phyloP scores from a whole-genome alignment of 2,888 invertebrate genomes.

The Polydrusus tereticollis region DNA sequence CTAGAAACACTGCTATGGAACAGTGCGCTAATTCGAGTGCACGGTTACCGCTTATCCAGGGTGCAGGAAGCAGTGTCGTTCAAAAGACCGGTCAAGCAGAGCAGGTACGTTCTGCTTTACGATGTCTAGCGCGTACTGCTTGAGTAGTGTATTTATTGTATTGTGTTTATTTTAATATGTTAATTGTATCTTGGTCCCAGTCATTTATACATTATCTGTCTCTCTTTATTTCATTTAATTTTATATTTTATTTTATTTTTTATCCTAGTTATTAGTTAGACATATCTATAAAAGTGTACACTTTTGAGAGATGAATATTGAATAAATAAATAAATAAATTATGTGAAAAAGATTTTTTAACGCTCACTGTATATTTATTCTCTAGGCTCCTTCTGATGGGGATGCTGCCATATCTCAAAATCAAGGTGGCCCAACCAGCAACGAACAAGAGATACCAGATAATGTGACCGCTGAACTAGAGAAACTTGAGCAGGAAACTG shows the following conservation, averaged over 20 bases:
- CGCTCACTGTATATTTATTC: not conserved
- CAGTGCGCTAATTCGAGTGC: constrained; percentile 37
- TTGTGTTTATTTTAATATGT: too few species aligned
- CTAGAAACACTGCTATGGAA: constrained; percentile 42
- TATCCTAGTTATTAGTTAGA: too few species aligned
- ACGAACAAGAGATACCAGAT: constrained; percentile 74
- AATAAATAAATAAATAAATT: too few species aligned
- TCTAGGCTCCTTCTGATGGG: not conserved
- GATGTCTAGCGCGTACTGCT: not conserved
- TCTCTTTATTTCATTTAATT: too few species aligned
- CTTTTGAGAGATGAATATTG: too few species aligned
- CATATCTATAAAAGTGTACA: too few species aligned
- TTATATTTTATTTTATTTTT: too few species aligned
- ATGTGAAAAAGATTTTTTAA: not conserved
- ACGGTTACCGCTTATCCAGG: constrained; percentile 49
- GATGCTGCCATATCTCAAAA: not conserved
- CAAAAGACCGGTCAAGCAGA: constrained; percentile 42
- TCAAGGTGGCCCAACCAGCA: constrained; percentile 33
- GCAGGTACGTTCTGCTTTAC: not conserved
- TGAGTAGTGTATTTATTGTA: not conserved
- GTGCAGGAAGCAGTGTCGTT: constrained; percentile 43
- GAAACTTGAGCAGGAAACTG: constrained; percentile 78
- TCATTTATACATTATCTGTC: too few species aligned
- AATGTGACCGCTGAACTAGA: constrained; percentile 78
- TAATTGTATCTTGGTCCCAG: not conserved